Evolutionary conservation across 2,888 invertebrate species (phyloP).

Genomic region (Athalia cordata): DNA sequence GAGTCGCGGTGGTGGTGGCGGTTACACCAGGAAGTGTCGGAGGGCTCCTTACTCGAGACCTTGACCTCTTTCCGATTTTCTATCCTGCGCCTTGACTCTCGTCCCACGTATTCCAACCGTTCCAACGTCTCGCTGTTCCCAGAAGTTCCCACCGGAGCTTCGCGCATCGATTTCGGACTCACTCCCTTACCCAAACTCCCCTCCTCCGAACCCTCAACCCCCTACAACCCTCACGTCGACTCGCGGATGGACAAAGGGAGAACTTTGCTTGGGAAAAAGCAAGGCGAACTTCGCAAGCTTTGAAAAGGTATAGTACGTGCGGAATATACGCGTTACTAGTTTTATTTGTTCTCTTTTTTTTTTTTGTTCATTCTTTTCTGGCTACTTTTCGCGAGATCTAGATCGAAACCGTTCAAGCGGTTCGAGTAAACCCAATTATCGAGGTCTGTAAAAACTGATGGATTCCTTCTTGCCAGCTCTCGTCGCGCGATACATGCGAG

Average conservation of each 20-base stretch:
- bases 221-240: background rate
- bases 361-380: background rate
- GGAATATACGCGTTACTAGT: background rate
- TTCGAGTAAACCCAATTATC: conserved; percentile 22
- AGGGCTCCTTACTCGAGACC: conserved; percentile 20
- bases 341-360: background rate
- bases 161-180: conserved; percentile 39
- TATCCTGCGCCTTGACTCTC: too few relatives aligned
- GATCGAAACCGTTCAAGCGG: background rate
- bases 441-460: background rate
- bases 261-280: conserved; percentile 6
- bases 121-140: background rate
- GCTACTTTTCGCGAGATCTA: background rate
- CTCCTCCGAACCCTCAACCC: background rate
- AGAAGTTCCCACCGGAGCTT: conserved; percentile 21
- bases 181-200: background rate
- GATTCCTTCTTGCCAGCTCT: background rate
- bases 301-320: background rate
- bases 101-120: background rate
- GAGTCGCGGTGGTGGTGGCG: background rate
- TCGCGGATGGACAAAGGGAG: conserved; percentile 16
- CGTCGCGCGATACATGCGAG: too few relatives aligned
- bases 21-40: conserved; percentile 21
- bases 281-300: background rate
- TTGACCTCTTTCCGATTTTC: conserved; percentile 29